Evolutionary conservation across 1,140 invertebrate species (phyloP), one percentile per base, ranked within the genome.

Genomic region (Apis cerana): DNA sequence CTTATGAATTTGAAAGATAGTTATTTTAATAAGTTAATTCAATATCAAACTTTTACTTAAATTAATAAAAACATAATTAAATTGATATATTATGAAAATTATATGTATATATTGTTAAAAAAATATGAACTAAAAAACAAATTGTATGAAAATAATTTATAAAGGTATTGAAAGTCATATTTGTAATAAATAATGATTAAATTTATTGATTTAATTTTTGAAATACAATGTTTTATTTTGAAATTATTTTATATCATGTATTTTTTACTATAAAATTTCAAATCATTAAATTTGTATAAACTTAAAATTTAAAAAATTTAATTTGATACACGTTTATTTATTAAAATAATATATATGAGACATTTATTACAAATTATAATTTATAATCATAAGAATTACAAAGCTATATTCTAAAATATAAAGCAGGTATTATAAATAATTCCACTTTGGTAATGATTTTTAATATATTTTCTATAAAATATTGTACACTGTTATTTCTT

Each of bases 21-120:
- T 13, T 91, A 94, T 17, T 97, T 97, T 88, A 95, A 94, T 80
- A 96, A 96, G 83, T 90, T 97, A 54, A 94, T 97, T 1, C 94
- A 96, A 87, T 96, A 96, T 91, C 96, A 97, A 92, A 95, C 96
- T 4, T 96, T 96, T 82, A 85, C 69, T 50, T 90, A 83, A 80
- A 71, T 7, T 13, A 72, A 7, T 19, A 82, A 61, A 15, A 5
- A 19, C 52, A 8, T 48, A 19, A 21, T 23, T 50, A 7, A 19
- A 15, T 52, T 33, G 11, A 9, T 75, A n/a, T 43, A 71, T 27
- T 43, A 12, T 43, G 59, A 59, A 23, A 21, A 48, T 12, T 43
- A 12, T 21, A 15, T 67, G n/a, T n/a, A 13, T 27, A 68, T n/a
- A 11, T 75, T 2, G 17, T 52, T 72, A 33, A 13, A 27, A 54